A percentile compares a stretch with the other conserved stretches of the same genome.
Conservation (phyloP, 2,888 invertebrate species). For the Hypselothyrea guttata region DNA sequence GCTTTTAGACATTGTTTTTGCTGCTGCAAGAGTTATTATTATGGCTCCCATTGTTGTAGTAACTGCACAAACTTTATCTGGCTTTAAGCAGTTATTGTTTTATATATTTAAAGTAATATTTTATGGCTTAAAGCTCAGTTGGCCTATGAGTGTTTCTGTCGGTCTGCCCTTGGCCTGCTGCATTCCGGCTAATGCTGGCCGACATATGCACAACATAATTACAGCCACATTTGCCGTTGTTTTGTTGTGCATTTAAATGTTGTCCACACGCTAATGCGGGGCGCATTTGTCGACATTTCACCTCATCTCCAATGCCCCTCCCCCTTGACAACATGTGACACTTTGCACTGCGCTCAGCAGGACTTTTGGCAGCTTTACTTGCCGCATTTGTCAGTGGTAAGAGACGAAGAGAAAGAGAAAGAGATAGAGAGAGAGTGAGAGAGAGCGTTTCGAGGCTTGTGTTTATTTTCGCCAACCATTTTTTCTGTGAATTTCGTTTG, state of each 20-base stretch:
- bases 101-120: conserved; percentile 45
- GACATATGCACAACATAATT: conserved; percentile 50
- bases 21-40: conserved; percentile 44
- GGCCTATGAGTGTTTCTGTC: conserved; percentile 1
- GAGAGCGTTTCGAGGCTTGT: too few relatives aligned
- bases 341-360: conserved; percentile 45
- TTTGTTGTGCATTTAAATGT: conserved; percentile 45
- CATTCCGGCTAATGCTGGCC: conserved; percentile 45
- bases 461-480: conserved; percentile 47
- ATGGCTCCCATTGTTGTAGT: conserved; percentile 21
- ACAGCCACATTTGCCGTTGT: conserved; percentile 24
- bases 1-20: conserved; percentile 42
- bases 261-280: conserved; percentile 55
- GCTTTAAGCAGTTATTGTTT: conserved; percentile 46
- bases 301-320: background rate
- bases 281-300: conserved; percentile 56
- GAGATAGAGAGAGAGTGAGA: too few relatives aligned
- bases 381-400: conserved; percentile 15
- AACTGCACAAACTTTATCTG: conserved; percentile 38
- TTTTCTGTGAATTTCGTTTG: conserved; percentile 43
- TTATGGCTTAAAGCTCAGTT: conserved; percentile 15
- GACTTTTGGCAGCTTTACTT: conserved; percentile 61
- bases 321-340: conserved; percentile 40
- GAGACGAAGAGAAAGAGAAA: conserved; percentile 17
- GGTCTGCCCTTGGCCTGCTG: conserved; percentile 15